Conservation (phyloP, 2,797 vertebrate species). For the Pseudochirops corinnae region DNA sequence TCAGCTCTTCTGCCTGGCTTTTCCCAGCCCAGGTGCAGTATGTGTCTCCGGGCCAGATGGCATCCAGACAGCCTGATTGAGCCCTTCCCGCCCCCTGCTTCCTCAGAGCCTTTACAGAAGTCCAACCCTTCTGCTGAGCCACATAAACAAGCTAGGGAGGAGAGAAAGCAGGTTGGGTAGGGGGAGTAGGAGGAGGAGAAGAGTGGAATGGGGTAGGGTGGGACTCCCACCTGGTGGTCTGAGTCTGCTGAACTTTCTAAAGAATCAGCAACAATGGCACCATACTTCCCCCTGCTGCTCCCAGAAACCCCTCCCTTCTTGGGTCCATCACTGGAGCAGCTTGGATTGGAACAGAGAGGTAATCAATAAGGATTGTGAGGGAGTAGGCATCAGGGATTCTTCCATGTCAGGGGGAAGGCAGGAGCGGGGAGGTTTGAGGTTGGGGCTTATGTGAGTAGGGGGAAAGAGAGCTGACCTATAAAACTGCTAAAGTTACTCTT, state of each 20-base stretch:
- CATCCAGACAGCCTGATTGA: slow-evolving; percentile 49
- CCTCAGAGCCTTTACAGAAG: neutral
- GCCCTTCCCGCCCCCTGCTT: neutral
- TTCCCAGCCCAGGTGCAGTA: neutral
- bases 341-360: slow-evolving; percentile 78
- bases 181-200: neutral
- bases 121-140: slow-evolving; percentile 26
- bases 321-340: slow-evolving; percentile 76
- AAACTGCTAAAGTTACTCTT: slow-evolving; percentile 86
- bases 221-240: neutral
- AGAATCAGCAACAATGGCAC: slow-evolving; percentile 39
- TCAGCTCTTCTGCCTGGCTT: neutral
- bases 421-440: slow-evolving; percentile 75
- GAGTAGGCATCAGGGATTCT: slow-evolving; percentile 83
- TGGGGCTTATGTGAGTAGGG: slow-evolving; percentile 65
- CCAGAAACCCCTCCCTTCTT: slow-evolving; percentile 63
- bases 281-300: neutral
- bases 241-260: slow-evolving; percentile 15
- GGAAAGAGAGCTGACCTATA: slow-evolving; percentile 74
- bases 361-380: slow-evolving; percentile 81
- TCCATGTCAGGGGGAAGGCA: slow-evolving; percentile 79
- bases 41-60: slow-evolving; percentile 46
- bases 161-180: neutral
- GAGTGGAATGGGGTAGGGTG: neutral
- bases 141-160: neutral